These are phyloP conservation scores for Hypanus sabinus DNA, from an alignment of 2,113 vertebrate genomes.

Conservation along the genomic window DNA sequence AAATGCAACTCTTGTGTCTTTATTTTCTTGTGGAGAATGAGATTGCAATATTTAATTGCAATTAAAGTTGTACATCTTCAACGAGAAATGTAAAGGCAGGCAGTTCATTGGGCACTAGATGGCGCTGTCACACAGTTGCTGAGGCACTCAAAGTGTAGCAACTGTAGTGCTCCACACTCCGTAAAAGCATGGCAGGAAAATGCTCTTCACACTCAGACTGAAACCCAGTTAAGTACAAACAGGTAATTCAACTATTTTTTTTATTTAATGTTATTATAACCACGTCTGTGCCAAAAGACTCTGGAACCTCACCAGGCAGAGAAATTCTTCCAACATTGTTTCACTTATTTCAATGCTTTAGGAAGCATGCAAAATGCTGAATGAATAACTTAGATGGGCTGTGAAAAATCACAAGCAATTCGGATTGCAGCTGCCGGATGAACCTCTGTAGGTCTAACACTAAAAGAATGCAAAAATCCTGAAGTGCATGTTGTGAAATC, in stretches of 20 bases:
- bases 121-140: not conserved
- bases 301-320: not conserved
- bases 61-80: not conserved
- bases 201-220: not conserved
- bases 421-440: not conserved
- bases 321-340: not conserved
- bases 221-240: not conserved
- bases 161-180: not conserved
- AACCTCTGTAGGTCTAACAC: not conserved
- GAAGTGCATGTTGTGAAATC: not conserved
- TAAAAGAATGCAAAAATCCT: not conserved
- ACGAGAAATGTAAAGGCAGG: not conserved
- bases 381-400: not conserved
- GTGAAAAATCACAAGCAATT: not conserved
- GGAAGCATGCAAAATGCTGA: not conserved
- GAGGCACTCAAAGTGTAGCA: not conserved
- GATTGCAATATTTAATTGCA: not conserved
- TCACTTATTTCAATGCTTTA: not conserved
- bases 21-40: not conserved
- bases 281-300: not conserved
- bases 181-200: not conserved
- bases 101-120: slow-evolving; percentile 14
- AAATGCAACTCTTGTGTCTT: not conserved
- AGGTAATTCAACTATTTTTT: not conserved
- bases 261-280: not conserved